phyloP scores from a whole-genome alignment of 2,888 invertebrate genomes.

The Seira ritae region DNA sequence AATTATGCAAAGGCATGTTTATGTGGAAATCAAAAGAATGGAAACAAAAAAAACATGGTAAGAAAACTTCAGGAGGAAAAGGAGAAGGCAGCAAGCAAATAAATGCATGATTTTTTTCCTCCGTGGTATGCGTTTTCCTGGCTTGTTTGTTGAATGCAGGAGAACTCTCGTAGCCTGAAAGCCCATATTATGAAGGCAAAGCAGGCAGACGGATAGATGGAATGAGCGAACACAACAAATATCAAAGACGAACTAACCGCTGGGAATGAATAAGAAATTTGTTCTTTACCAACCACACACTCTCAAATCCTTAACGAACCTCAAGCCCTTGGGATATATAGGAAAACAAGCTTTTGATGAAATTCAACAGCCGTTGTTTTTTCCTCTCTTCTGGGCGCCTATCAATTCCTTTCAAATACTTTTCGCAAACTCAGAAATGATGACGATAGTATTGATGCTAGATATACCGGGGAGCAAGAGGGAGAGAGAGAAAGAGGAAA shows the following conservation, averaged over 20 bases:
- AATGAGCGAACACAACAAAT: constrained; percentile 43
- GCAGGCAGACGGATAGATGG: constrained; percentile 7
- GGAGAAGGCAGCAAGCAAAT: constrained; percentile 2
- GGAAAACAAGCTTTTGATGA: constrained; percentile 60
- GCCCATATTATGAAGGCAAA: constrained; percentile 2
- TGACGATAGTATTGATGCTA: constrained; percentile 12
- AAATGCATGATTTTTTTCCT: not conserved
- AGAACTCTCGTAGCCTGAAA: not conserved
- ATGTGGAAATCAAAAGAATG: constrained; percentile 57
- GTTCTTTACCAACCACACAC: constrained; percentile 45
- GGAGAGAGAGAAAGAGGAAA: not conserved
- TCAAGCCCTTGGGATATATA: constrained; percentile 62
- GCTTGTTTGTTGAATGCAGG: not conserved
- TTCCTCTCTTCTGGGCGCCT: constrained; percentile 33
- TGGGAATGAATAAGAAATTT: constrained; percentile 63
- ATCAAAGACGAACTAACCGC: constrained; percentile 53
- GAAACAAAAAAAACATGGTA: constrained; percentile 23
- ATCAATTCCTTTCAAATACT: constrained; percentile 56
- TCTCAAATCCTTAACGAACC: constrained; percentile 54
- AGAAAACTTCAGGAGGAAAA: constrained; percentile 18
- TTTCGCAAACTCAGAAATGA: constrained; percentile 17
- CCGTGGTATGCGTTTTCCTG: not conserved
- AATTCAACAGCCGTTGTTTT: constrained; percentile 60
- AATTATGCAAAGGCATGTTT: constrained; percentile 68
- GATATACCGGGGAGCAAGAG: constrained; percentile 2